These are phyloP conservation scores for Hipposideros armiger DNA, from an alignment of 2,113 vertebrate species.

Conservation along the genomic window DNA sequence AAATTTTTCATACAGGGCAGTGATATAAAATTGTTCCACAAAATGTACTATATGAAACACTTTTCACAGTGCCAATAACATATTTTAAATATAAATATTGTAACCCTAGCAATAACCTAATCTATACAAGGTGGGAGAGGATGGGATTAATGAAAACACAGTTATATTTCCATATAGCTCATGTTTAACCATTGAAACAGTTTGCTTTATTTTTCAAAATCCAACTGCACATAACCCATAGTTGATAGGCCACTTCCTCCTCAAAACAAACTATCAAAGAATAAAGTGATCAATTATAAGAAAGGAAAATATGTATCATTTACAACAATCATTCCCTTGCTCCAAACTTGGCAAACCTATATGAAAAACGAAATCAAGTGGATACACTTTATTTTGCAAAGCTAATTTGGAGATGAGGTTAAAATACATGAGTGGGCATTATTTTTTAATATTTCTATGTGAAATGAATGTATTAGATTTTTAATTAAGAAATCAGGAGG, in stretches of 20 bases:
- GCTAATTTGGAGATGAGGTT: neutral
- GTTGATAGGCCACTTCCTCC: slow-evolving; percentile 68
- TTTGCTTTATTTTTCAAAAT: slow-evolving; percentile 60
- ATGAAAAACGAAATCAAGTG: neutral
- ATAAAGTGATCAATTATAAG: slow-evolving; percentile 60
- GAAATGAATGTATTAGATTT: slow-evolving; percentile 20
- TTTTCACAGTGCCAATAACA: slow-evolving; percentile 83
- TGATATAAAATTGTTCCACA: slow-evolving; percentile 75
- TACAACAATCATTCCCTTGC: slow-evolving; percentile 55
- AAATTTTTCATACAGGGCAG: slow-evolving; percentile 41
- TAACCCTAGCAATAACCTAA: slow-evolving; percentile 64
- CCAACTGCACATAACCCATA: slow-evolving; percentile 81
- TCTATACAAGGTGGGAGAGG: slow-evolving; percentile 59
- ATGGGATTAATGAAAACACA: slow-evolving; percentile 77
- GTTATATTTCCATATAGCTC: slow-evolving; percentile 64
- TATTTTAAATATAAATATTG: slow-evolving; percentile 76
- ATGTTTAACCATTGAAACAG: slow-evolving; percentile 80
- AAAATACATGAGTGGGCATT: neutral
- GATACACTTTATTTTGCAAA: slow-evolving; percentile 44
- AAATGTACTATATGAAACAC: slow-evolving; percentile 73
- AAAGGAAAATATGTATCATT: slow-evolving; percentile 77
- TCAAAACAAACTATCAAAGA: slow-evolving; percentile 60
- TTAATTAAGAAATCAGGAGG: slow-evolving; percentile 7
- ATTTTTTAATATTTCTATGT: slow-evolving; percentile 25
- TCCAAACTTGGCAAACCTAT: neutral